phyloP scores from a whole-genome alignment of 2,888 invertebrate species.

The Hybos culiciformis region DNA sequence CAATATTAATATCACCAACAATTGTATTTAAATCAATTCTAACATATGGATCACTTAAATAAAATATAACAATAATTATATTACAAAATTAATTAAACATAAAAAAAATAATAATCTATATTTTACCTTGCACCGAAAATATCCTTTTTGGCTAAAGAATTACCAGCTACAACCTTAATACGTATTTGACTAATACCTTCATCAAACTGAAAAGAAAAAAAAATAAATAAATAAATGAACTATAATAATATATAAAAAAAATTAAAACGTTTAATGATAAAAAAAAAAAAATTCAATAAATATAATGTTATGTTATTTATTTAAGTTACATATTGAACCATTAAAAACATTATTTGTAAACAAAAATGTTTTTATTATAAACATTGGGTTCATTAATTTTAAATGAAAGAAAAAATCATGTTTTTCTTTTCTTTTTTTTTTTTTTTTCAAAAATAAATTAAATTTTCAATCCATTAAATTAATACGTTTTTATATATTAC shows the following conservation, averaged over 20 bases:
- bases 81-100: conserved; percentile 5
- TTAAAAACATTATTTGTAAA: background rate
- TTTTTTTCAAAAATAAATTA: too few relatives aligned
- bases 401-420: too few relatives aligned
- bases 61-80: conserved; percentile 5
- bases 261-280: conserved; percentile 6
- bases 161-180: conserved; percentile 72
- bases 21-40: conserved; percentile 77
- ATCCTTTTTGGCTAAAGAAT: conserved; percentile 92
- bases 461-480: too few relatives aligned
- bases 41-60: conserved; percentile 88
- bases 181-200: conserved; percentile 71
- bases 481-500: too few relatives aligned
- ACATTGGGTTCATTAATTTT: too few relatives aligned
- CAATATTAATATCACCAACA: conserved; percentile 75
- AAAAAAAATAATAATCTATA: background rate
- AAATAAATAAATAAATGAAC: conserved; percentile 6
- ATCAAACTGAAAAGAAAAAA: conserved; percentile 47
- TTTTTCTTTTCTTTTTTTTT: too few relatives aligned
- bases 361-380: too few relatives aligned
- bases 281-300: too few relatives aligned
- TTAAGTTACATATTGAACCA: background rate
- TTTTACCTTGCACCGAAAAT: conserved; percentile 92
- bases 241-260: conserved; percentile 2
- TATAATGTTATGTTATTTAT: conserved; percentile 8